Evolutionary conservation across 2,888 invertebrate genomes (phyloP).

Genomic region (Nephrotoma flavescens): DNA sequence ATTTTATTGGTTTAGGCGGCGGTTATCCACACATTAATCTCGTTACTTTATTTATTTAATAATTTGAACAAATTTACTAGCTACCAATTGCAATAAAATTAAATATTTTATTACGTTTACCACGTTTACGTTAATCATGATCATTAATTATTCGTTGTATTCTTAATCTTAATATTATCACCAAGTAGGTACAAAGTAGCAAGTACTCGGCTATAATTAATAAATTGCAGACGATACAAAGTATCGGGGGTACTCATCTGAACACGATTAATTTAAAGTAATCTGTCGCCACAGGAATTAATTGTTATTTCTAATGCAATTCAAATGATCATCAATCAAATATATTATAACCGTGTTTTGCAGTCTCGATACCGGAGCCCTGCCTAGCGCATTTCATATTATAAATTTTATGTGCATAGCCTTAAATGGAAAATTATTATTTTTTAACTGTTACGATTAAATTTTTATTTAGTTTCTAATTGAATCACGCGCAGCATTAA

Average conservation of each 20-base stretch:
- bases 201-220: too few species aligned
- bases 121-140: neutral
- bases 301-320: neutral
- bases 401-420: neutral
- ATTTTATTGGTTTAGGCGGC: neutral
- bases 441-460: neutral
- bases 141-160: neutral
- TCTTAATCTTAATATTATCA: too few species aligned
- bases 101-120: neutral
- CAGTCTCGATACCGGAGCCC: neutral
- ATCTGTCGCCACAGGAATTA: neutral
- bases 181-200: neutral
- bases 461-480: neutral
- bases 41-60: neutral
- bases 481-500: neutral
- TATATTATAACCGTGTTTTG: neutral
- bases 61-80: neutral
- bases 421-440: neutral
- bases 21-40: neutral
- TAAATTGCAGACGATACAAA: neutral
- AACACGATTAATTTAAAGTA: neutral
- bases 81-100: neutral
- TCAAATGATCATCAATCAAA: neutral
- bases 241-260: neutral
- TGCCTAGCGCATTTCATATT: neutral